Evolutionary conservation across 2,888 invertebrate species (phyloP).

Genomic region (Hylaea fasciaria): DNA sequence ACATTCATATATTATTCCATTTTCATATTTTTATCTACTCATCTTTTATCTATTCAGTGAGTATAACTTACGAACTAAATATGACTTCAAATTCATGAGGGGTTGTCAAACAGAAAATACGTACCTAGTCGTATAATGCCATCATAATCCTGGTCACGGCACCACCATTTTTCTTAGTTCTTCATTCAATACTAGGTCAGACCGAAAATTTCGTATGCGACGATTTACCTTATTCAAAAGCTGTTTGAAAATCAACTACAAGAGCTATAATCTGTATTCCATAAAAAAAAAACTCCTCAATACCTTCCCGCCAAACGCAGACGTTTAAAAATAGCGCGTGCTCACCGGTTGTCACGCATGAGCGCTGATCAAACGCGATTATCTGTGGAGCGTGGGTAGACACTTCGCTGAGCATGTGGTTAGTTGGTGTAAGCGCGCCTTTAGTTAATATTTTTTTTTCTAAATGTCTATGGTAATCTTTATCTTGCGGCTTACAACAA

Average conservation of each 20-base stretch:
- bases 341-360: conserved; percentile 62
- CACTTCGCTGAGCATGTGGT: conserved; percentile 54
- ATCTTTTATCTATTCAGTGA: too few species aligned
- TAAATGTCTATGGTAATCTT: conserved; percentile 10
- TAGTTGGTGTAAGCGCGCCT: conserved; percentile 39
- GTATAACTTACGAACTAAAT: too few species aligned
- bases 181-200: too few species aligned
- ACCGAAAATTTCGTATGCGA: too few species aligned
- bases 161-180: too few species aligned
- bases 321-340: conserved; percentile 55
- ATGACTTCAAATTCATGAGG: too few species aligned
- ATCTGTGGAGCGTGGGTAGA: conserved; percentile 56
- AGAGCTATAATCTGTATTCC: background rate
- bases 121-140: too few species aligned
- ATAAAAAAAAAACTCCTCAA: conserved; percentile 5
- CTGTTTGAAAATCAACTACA: background rate
- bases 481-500: background rate
- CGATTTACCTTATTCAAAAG: background rate
- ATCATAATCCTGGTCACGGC: too few species aligned
- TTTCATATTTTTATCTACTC: too few species aligned
- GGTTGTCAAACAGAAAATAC: too few species aligned
- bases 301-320: conserved; percentile 12
- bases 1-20: too few species aligned
- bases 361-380: conserved; percentile 73
- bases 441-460: conserved; percentile 23